Evolutionary conservation across 2,113 vertebrate species (phyloP).

Genomic region (Mellivora capensis): DNA sequence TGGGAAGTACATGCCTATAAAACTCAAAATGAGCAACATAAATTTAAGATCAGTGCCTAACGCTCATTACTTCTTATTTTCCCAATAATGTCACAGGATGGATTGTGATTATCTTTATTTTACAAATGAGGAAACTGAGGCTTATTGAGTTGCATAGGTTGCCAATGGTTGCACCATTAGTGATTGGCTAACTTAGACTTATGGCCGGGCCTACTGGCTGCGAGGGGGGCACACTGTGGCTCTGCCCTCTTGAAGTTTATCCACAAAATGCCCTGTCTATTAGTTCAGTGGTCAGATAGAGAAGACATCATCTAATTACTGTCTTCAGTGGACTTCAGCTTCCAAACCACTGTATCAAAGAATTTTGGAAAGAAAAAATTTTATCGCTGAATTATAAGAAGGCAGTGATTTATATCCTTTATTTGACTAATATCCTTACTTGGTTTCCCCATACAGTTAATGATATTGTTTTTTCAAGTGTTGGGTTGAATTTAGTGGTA

Average conservation of each 20-base stretch:
- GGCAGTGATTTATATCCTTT: neutral
- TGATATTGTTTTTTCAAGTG: neutral
- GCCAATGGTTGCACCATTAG: neutral
- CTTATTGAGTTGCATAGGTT: neutral
- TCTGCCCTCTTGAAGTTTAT: neutral
- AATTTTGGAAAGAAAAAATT: neutral
- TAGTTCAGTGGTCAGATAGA: neutral
- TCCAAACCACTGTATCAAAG: neutral
- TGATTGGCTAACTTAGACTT: neutral
- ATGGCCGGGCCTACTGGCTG: neutral
- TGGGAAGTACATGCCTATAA: neutral
- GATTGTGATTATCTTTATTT: neutral
- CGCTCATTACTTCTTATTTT: neutral
- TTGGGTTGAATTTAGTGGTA: neutral
- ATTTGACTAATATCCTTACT: neutral
- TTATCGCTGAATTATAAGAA: neutral
- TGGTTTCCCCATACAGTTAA: neutral
- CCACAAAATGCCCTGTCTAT: neutral
- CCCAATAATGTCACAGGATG: neutral
- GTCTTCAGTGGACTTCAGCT: neutral
- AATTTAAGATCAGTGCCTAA: neutral
- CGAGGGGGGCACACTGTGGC: rapidly evolving
- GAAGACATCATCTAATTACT: neutral
- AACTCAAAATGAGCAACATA: neutral
- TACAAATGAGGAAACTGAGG: neutral